phyloP scores from a whole-genome alignment of 2,888 invertebrate genomes.

The Noctua janthe region DNA sequence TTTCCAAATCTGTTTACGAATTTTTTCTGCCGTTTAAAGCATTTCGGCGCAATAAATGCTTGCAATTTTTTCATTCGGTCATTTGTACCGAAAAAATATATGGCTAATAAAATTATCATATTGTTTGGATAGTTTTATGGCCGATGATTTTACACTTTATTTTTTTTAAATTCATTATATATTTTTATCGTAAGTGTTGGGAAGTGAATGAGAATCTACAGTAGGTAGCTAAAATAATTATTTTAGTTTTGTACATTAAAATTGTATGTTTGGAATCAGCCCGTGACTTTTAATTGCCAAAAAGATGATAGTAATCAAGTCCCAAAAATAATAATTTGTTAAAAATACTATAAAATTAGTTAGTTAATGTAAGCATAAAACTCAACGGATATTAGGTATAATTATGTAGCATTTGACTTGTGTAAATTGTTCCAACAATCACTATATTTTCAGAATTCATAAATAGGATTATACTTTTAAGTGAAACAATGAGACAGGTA shows the following conservation, averaged over 20 bases:
- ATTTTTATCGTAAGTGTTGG: slow-evolving; percentile 33
- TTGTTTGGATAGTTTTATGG: slow-evolving; percentile 62
- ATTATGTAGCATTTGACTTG: not conserved
- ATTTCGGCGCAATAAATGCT: slow-evolving; percentile 71
- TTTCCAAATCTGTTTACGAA: slow-evolving; percentile 76
- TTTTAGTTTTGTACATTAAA: slow-evolving; percentile 17
- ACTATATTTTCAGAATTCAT: not conserved
- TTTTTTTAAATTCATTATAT: slow-evolving; percentile 45
- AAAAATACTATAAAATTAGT: slow-evolving; percentile 12
- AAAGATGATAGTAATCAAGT: slow-evolving; percentile 4
- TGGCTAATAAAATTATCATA: slow-evolving; percentile 64
- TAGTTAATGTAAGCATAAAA: not conserved
- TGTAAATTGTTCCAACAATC: not conserved
- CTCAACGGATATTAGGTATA: not conserved
- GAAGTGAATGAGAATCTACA: slow-evolving; percentile 15
- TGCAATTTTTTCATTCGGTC: slow-evolving; percentile 63
- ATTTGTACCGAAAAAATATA: slow-evolving; percentile 64
- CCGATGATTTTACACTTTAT: slow-evolving; percentile 44
- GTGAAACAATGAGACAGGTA: not conserved
- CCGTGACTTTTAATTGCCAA: slow-evolving; percentile 28
- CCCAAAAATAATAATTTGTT: slow-evolving; percentile 2
- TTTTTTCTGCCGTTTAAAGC: slow-evolving; percentile 73
- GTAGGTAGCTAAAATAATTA: slow-evolving; percentile 22
- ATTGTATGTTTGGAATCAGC: slow-evolving; percentile 27
- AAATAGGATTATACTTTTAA: not conserved